Evolutionary conservation across 2,113 vertebrate species (phyloP), one percentile per base, ranked within the genome.

Genomic region (Oostethus manadensis): DNA sequence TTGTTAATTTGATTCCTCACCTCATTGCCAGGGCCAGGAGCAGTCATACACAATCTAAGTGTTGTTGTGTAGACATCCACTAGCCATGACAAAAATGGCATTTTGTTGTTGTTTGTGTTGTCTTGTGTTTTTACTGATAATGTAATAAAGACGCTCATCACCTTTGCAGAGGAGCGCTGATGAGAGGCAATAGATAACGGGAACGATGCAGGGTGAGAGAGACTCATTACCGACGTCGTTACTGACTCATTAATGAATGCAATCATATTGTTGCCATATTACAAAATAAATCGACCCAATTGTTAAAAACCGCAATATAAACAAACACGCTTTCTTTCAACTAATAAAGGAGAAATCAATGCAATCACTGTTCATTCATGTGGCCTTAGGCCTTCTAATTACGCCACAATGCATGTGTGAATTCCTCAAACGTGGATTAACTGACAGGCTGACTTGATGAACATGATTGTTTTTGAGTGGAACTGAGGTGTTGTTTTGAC

Each of bases 1-100:
- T 72, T 57, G 64, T 79, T 82, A 79, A 87, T 84, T 79, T 75
- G 72, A 84, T 83, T 85, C 70, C 64, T 79, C 74, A 80, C 71
- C 68, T 61, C 63, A 23, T 66, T 3, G 54, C 68, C n/a, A 0
- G 5, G 59, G 66, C 63, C 68, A 16, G 50, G 29, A 74, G 75
- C 62, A 13, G 56, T 35, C 56, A 55, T 54, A 67, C 59, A 20
- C 59, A 60, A 64, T 59, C 71, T 60, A 43, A 47, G 3, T 35
- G 13, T 56, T 77, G 76, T 73, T 71, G 71, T 79, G 67, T 50
- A 70, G 71, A 79, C 68, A 65, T 72, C 61, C 61, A 62, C 55
- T 54, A 23, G 21, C 44, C 18, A 44, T 62, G 58, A 78, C 68
- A 78, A 81, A 40, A 73, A 50, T 21, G 58, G 58, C 60, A 61